Evolutionary conservation across 2,888 invertebrate genomes (phyloP), one percentile per base, ranked within the genome.

Genomic region (Spodoptera picta): DNA sequence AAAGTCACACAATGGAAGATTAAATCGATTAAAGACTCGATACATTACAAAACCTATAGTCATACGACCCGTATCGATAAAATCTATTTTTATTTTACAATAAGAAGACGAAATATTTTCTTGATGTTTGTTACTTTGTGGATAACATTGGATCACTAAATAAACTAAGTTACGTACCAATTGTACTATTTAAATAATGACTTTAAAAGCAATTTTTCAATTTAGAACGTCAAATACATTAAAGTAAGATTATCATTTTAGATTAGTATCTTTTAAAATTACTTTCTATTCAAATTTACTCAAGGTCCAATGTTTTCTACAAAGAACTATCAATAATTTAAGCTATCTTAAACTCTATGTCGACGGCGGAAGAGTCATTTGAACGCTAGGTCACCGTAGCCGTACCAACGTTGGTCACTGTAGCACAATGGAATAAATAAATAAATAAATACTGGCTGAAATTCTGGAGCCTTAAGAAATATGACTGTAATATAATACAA

Each of bases 321-420:
- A 69, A 69, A 43, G 31, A 2, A 47, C 24, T 54, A 69, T 59
- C 49, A 60, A 60, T 1, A 53, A 69, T 68, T 73, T 85, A 83
- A 65, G 79, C 78, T 79, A 79, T 58, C 64, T 66, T 79, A 77
- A 75, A 36, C 41, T 60, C 71, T 79, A 77, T 62, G 56, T 72
- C 63, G 75, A 77, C 85, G 89, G 82, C 87, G 89, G 89, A 87
- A 85, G 82, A 84, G 67, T 76, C 78, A 79, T 83, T 83, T 73
- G 80, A 80, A 77, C 73, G 71, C 80, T 83, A 84, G 82, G 82
- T 79, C 79, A 84, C 80, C 77, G 85, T 73, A 86, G 89, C 90
- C 90, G 83, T 90, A 90, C 92, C 93, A 93, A 92, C 87, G 86
- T 73, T 84, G 82, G 74, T 92, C 92, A 93, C 93, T 93, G 93